Conservation (phyloP, 2,888 invertebrate species). For the Trimorus sp. region DNA sequence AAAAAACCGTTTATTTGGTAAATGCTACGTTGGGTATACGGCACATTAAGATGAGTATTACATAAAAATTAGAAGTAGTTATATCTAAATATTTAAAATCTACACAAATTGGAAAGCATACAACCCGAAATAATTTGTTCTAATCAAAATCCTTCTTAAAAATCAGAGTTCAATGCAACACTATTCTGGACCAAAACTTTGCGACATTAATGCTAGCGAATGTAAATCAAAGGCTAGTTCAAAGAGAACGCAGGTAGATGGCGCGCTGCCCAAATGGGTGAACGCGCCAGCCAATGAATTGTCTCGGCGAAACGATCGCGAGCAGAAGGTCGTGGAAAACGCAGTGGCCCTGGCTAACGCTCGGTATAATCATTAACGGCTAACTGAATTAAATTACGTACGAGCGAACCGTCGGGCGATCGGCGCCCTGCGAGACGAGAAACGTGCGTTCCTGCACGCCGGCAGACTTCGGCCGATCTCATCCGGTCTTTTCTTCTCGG, state of each 20-base stretch:
- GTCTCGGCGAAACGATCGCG: constrained; percentile 57
- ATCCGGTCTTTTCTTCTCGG: constrained; percentile 62
- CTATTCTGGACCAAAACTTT: no score
- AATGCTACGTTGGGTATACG: no score
- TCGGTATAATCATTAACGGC: constrained; percentile 76
- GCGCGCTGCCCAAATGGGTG: constrained; percentile 73
- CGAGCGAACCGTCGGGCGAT: constrained; percentile 73
- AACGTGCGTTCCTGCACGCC: constrained; percentile 73
- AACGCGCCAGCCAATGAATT: constrained; percentile 68
- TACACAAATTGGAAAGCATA: no score
- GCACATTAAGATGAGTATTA: no score
- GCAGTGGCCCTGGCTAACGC: constrained; percentile 58
- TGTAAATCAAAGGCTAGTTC: constrained; percentile 69
- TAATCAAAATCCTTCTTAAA: no score
- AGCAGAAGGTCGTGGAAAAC: constrained; percentile 61
- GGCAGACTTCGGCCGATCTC: constrained; percentile 70
- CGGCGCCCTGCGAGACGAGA: constrained; percentile 69
- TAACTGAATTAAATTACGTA: constrained; percentile 79
- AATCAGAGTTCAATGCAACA: no score
- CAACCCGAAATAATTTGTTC: no score
- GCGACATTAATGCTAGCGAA: constrained; percentile 63
- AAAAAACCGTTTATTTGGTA: no score
- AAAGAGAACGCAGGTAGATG: constrained; percentile 71
- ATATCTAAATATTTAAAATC: no score
- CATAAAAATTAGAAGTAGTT: no score